A percentile compares a stretch with the other conserved stretches of the same genome.
These are phyloP conservation scores for Cheilosia pagana DNA, from an alignment of 2,888 invertebrate genomes.

Conservation along the genomic window DNA sequence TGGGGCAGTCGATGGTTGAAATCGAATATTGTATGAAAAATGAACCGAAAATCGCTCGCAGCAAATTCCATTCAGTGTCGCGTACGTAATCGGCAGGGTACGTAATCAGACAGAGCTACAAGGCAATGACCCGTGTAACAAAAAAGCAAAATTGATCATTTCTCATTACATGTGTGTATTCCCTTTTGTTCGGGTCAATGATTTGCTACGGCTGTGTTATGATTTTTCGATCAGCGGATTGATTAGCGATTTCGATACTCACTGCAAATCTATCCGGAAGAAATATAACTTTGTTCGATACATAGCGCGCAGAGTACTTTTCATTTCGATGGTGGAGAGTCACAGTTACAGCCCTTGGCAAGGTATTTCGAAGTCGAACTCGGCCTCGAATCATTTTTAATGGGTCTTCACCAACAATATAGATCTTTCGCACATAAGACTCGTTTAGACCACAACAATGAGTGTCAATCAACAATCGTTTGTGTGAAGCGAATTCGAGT, in stretches of 20 bases:
- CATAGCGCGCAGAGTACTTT: too few relatives aligned
- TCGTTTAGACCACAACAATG: not conserved
- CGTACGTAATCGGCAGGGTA: not conserved
- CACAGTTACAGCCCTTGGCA: conserved; percentile 1
- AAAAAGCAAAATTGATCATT: not conserved
- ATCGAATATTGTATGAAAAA: not conserved
- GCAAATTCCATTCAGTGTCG: conserved; percentile 1
- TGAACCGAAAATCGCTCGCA: not conserved
- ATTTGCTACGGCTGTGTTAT: too few relatives aligned
- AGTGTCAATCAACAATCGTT: conserved; percentile 27
- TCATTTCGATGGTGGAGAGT: not conserved
- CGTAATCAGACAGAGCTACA: not conserved
- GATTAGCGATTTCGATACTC: too few relatives aligned
- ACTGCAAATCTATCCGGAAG: too few relatives aligned
- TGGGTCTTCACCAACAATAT: conserved; percentile 2
- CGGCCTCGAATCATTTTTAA: conserved; percentile 1
- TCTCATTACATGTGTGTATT: not conserved
- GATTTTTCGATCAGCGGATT: too few relatives aligned
- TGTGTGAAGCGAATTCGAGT: conserved; percentile 14
- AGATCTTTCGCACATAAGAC: not conserved
- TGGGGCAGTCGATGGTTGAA: not conserved
- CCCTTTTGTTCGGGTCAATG: not conserved
- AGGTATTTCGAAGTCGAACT: not conserved
- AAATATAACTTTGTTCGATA: too few relatives aligned
- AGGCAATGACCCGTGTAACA: conserved; percentile 15